These are phyloP conservation scores for Periplaneta americana DNA, from an alignment of 1,140 invertebrate species.

Conservation along the genomic window DNA sequence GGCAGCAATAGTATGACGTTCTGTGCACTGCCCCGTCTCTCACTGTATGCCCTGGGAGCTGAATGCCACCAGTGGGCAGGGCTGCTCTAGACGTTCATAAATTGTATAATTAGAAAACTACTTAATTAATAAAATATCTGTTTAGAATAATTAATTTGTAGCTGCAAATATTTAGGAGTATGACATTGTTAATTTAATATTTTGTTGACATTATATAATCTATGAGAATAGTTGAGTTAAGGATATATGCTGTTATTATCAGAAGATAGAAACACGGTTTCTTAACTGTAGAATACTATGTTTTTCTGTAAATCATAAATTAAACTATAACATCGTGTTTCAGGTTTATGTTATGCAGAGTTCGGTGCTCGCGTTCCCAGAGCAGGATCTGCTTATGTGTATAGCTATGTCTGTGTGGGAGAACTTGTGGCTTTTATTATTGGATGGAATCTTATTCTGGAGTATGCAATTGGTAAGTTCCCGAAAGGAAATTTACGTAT, in stretches of 20 bases:
- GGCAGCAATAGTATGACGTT: no score
- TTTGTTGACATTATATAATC: background rate
- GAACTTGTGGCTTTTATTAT: conserved; percentile 74
- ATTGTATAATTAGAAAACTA: background rate
- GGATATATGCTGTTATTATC: background rate
- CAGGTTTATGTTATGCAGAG: conserved; percentile 80
- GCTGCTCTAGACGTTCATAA: background rate
- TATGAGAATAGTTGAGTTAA: no score
- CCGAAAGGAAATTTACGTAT: no score
- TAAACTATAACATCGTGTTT: conserved; percentile 26
- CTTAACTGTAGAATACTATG: background rate
- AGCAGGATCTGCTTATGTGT: conserved; percentile 83
- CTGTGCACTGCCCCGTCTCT: no score
- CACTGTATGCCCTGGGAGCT: no score
- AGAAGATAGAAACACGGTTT: background rate
- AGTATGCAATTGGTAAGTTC: conserved; percentile 78
- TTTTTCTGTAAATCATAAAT: background rate
- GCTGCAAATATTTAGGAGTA: background rate
- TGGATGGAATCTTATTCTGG: conserved; percentile 87
- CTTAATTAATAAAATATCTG: background rate
- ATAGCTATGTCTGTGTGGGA: conserved; percentile 85
- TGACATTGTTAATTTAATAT: background rate
- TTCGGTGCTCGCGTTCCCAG: conserved; percentile 84
- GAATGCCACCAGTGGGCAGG: no score
- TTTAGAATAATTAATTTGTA: background rate